phyloP scores from a whole-genome alignment of 2,888 invertebrate genomes.

The Branchellion lobata region DNA sequence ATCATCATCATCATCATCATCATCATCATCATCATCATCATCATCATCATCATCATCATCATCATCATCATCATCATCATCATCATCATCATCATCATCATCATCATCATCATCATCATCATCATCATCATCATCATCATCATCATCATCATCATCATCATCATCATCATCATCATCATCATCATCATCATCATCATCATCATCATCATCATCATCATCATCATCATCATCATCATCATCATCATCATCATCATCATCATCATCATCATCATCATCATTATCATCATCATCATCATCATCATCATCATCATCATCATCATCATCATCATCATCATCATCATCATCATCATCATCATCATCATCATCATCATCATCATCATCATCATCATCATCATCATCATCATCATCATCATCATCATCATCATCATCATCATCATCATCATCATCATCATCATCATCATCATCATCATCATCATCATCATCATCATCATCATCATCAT shows the following conservation, averaged over 20 bases:
- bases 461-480: background rate
- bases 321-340: too few species aligned
- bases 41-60: constrained; percentile 74
- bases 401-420: background rate
- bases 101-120: background rate
- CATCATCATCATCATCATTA: too few species aligned
- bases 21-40: constrained; percentile 70
- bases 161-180: constrained; percentile 29
- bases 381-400: too few species aligned
- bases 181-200: constrained; percentile 22
- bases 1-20: constrained; percentile 79
- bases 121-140: background rate
- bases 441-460: background rate
- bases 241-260: background rate
- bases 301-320: too few species aligned
- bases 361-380: too few species aligned
- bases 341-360: too few species aligned
- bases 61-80: constrained; percentile 58
- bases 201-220: constrained; percentile 33
- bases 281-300: too few species aligned
- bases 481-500: too few species aligned
- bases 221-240: background rate
- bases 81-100: constrained; percentile 86
- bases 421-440: background rate
- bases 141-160: background rate